These are phyloP conservation scores for Pelecanus crispus DNA, from an alignment of 2,113 vertebrate species.

Conservation along the genomic window DNA sequence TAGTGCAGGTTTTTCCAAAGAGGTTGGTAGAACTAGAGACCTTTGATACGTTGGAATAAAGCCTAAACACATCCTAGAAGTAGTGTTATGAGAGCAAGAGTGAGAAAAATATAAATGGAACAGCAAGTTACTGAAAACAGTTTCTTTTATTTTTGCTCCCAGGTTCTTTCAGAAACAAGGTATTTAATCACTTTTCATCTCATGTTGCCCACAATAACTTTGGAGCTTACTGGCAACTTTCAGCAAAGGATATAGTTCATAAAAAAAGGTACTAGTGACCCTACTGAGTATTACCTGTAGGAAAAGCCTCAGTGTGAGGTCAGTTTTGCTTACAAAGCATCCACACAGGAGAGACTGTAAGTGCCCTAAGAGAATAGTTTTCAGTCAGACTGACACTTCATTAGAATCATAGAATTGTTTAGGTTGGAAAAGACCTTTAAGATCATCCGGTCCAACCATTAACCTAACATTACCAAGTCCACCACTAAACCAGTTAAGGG, in stretches of 20 bases:
- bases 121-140: neutral
- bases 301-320: neutral
- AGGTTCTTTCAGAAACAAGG: neutral
- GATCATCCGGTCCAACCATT: too few relatives aligned
- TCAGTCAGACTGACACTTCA: neutral
- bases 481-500: too few relatives aligned
- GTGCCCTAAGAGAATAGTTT: neutral
- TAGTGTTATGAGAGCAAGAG: neutral
- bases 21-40: neutral
- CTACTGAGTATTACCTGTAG: neutral
- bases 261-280: neutral
- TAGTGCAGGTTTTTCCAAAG: neutral
- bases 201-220: neutral
- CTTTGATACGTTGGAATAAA: neutral
- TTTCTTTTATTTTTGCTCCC: neutral
- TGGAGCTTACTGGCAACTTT: neutral
- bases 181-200: neutral
- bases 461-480: too few relatives aligned
- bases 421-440: too few relatives aligned
- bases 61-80: neutral
- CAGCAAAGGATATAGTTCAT: neutral
- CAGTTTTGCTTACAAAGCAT: neutral
- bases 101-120: constrained; percentile 8
- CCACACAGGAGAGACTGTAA: neutral
- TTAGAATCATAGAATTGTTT: too few relatives aligned